Conservation (phyloP, 2,797 vertebrate genomes). For the Rhabdophis nuchalis region DNA sequence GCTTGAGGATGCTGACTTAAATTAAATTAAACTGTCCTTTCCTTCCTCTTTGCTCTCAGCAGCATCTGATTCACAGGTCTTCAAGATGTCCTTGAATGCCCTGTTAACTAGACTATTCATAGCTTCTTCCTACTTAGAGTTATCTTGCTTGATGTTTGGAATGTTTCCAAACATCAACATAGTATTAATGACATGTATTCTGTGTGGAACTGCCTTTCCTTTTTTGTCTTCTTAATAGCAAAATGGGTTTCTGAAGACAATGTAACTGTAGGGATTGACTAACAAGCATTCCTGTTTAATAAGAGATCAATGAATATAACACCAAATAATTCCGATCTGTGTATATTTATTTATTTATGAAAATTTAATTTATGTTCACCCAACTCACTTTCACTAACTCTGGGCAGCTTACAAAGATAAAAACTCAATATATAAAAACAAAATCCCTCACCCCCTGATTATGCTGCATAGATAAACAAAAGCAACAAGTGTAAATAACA, state of each 20-base stretch:
- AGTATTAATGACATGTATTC: not conserved
- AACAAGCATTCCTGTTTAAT: not conserved
- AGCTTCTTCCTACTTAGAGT: not conserved
- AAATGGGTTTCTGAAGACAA: not conserved
- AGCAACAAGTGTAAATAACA: not conserved
- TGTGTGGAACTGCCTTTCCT: not conserved
- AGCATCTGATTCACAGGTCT: not conserved
- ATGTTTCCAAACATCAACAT: too few species aligned
- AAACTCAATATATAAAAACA: not conserved
- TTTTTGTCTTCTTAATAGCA: not conserved
- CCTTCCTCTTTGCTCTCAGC: not conserved
- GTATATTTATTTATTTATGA: not conserved
- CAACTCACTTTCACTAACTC: not conserved
- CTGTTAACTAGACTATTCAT: not conserved
- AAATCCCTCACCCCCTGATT: not conserved
- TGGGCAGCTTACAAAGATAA: too few species aligned
- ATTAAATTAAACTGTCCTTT: not conserved
- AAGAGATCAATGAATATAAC: not conserved
- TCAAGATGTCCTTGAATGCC: not conserved
- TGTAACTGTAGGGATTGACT: not conserved
- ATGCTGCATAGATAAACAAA: not conserved
- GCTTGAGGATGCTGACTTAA: not conserved
- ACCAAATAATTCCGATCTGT: not conserved
- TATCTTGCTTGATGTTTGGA: not conserved
- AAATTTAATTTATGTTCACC: not conserved